Conservation (phyloP, 2,113 vertebrate genomes). For the Seriola rivoliana region DNA sequence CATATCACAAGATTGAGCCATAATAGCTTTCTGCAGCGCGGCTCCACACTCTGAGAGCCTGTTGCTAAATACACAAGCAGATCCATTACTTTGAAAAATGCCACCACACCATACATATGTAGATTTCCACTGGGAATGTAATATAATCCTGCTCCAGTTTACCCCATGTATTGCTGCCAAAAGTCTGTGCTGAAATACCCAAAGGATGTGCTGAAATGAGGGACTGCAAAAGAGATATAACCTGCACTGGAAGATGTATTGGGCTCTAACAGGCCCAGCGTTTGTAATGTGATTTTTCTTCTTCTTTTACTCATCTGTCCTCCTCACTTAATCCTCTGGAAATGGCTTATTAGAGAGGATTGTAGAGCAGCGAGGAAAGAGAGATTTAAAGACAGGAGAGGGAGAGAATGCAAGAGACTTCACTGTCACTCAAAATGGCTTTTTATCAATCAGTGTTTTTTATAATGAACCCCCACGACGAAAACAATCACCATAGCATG, state of each 20-base stretch:
- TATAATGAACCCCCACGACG: not conserved
- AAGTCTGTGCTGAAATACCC: conserved; percentile 36
- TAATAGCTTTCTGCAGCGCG: conserved; percentile 38
- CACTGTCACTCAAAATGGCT: not conserved
- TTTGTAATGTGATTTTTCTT: conserved; percentile 44
- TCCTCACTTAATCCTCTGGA: conserved; percentile 58
- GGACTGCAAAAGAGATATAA: conserved; percentile 35
- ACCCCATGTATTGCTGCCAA: conserved; percentile 32
- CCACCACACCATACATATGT: conserved; percentile 24
- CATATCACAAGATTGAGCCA: conserved; percentile 50
- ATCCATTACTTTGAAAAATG: conserved; percentile 58
- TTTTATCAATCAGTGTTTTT: conserved; percentile 36
- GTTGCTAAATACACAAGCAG: conserved; percentile 38
- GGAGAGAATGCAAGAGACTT: conserved; percentile 13
- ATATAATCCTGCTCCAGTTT: conserved; percentile 47
- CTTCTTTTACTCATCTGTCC: conserved; percentile 43
- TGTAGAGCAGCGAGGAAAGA: conserved; percentile 36
- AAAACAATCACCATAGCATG: not conserved
- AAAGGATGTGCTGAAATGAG: conserved; percentile 41
- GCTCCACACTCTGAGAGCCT: conserved; percentile 12
- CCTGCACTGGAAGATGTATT: conserved; percentile 24
- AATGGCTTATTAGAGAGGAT: conserved; percentile 58
- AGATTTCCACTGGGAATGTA: conserved; percentile 43
- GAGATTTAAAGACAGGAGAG: conserved; percentile 17
- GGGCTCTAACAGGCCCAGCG: conserved; percentile 13